Percentiles rank a stretch among this genome's conserved stretches.
Evolutionary conservation across 2,888 invertebrate species (phyloP).

Genomic region (Torymus texanus): DNA sequence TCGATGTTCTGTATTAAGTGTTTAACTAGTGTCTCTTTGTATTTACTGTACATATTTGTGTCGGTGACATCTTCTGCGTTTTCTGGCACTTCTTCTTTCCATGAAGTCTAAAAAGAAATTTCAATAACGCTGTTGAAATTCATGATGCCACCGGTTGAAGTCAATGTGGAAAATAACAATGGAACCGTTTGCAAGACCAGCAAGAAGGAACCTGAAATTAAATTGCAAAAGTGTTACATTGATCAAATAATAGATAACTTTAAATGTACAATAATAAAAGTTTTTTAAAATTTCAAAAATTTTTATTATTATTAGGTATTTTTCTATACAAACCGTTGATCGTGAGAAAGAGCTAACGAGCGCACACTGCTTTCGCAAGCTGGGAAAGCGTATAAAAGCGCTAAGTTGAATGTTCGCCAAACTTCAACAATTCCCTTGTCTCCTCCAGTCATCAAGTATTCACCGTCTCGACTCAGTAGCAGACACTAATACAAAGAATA

Average conservation of each 20-base stretch:
- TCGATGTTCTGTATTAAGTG: constrained; percentile 32
- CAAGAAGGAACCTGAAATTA: constrained; percentile 89
- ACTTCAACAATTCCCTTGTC: constrained; percentile 98
- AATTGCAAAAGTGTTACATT: constrained; percentile 1
- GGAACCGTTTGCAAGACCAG: constrained; percentile 97
- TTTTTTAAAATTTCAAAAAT: neutral
- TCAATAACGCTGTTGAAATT: constrained; percentile 95
- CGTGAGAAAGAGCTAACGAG: constrained; percentile 96
- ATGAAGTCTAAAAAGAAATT: constrained; percentile 57
- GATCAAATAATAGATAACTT: neutral
- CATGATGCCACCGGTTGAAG: constrained; percentile 98
- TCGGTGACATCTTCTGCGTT: constrained; percentile 35
- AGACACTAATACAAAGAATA: constrained; percentile 81
- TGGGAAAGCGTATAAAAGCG: constrained; percentile 97
- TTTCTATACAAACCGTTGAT: constrained; percentile 90
- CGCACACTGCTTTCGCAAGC: constrained; percentile 96
- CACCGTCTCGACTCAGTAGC: constrained; percentile 96
- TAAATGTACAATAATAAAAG: constrained; percentile 8
- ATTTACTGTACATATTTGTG: constrained; percentile 38
- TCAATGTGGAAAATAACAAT: constrained; percentile 99
- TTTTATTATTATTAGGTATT: neutral
- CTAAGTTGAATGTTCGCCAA: constrained; percentile 97
- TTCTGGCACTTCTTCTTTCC: constrained; percentile 43
- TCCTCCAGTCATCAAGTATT: constrained; percentile 98
- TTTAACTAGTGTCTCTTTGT: neutral